A percentile compares a stretch with the other conserved stretches of the same genome.
Conservation (phyloP, 2,113 vertebrate genomes). For the Xenopus borealis region DNA sequence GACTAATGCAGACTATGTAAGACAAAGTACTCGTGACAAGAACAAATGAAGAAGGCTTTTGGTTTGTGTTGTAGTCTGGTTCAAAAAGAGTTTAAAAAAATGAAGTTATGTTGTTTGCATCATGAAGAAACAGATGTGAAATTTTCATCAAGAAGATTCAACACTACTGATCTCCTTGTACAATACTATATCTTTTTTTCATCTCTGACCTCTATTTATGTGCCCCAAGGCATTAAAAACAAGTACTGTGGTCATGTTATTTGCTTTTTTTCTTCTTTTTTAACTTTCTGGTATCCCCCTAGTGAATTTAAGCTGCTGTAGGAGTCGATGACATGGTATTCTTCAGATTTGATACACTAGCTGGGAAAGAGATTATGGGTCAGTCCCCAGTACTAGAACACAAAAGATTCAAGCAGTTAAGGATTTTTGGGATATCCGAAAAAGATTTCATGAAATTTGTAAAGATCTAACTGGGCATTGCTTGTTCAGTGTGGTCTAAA, state of each 20-base stretch:
- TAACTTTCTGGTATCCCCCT: constrained; percentile 67
- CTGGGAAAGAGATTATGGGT: constrained; percentile 94
- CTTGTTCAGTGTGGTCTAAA: constrained; percentile 73
- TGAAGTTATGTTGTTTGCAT: constrained; percentile 68
- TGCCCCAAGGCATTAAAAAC: constrained; percentile 80
- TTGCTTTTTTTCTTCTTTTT: constrained; percentile 59
- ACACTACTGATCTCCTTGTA: constrained; percentile 93
- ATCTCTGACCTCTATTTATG: constrained; percentile 91
- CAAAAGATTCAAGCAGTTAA: constrained; percentile 82
- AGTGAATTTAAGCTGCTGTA: constrained; percentile 86
- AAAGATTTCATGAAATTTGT: constrained; percentile 88
- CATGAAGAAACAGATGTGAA: constrained; percentile 65
- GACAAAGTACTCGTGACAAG: constrained; percentile 98
- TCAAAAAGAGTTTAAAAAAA: constrained; percentile 70
- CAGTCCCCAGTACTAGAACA: constrained; percentile 76
- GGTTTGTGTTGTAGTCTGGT: constrained; percentile 81
- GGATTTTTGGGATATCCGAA: constrained; percentile 86
- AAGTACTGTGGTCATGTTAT: constrained; percentile 75
- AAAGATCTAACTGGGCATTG: constrained; percentile 75
- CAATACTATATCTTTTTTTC: constrained; percentile 91
- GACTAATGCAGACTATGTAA: constrained; percentile 89
- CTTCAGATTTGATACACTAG: constrained; percentile 81
- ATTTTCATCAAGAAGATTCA: constrained; percentile 77
- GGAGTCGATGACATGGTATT: constrained; percentile 86
- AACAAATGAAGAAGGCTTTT: constrained; percentile 91